Conservation (phyloP, 1,140 invertebrate genomes). For the Parapsyche elsis region DNA sequence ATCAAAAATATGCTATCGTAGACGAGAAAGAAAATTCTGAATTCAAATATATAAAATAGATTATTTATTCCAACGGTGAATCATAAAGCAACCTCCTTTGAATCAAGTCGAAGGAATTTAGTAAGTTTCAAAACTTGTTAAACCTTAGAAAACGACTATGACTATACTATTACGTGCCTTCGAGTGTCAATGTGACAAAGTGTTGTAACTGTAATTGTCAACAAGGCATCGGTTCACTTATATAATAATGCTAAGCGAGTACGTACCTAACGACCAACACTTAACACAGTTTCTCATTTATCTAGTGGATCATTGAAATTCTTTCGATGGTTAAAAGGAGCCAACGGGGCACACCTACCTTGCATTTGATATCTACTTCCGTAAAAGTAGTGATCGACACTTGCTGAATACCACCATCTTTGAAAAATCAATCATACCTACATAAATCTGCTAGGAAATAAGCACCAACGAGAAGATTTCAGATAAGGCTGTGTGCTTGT, state of each 20-base stretch:
- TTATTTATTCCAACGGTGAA: too few relatives aligned
- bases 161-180: too few relatives aligned
- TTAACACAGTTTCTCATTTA: slow-evolving; percentile 21
- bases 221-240: neutral
- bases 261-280: neutral
- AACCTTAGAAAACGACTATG: too few relatives aligned
- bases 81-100: too few relatives aligned
- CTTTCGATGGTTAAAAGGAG: neutral
- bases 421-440: neutral
- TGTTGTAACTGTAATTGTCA: slow-evolving; percentile 2
- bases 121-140: too few relatives aligned
- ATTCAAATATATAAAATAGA: too few relatives aligned
- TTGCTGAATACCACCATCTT: neutral
- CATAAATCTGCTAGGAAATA: too few relatives aligned
- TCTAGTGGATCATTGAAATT: slow-evolving; percentile 10
- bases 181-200: slow-evolving; percentile 5
- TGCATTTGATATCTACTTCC: neutral
- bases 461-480: too few relatives aligned
- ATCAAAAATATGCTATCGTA: too few relatives aligned
- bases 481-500: neutral
- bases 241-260: neutral
- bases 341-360: neutral
- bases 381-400: neutral
- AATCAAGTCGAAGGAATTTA: too few relatives aligned
- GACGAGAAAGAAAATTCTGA: too few relatives aligned